phyloP scores from a whole-genome alignment of 2,113 vertebrate species.

The Shinisaurus crocodilurus region DNA sequence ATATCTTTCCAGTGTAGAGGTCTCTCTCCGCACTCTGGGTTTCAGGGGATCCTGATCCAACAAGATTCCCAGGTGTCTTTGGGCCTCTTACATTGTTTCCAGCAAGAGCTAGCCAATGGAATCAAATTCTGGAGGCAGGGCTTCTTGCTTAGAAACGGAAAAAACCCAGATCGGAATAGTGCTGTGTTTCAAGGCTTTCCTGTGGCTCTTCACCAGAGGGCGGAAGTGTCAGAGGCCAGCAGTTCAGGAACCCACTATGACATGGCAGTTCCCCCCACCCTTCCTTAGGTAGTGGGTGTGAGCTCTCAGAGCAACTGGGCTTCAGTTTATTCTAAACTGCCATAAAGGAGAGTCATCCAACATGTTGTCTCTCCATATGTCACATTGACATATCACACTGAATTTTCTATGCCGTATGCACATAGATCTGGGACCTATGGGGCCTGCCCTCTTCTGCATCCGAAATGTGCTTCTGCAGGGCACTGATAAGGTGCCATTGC shows the following conservation, averaged over 20 bases:
- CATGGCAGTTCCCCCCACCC: not conserved
- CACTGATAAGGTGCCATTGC: not conserved
- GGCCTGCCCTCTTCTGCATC: not conserved
- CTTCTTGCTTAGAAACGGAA: not conserved
- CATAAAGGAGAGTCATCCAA: not conserved
- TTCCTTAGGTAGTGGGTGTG: not conserved
- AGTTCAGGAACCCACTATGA: not conserved
- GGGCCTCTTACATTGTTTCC: not conserved
- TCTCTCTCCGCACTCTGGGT: no score
- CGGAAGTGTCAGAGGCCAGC: not conserved
- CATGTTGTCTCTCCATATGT: not conserved
- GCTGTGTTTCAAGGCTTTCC: not conserved
- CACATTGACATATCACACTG: not conserved
- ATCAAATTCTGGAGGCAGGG: not conserved
- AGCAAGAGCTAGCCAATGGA: not conserved
- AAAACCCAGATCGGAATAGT: not conserved
- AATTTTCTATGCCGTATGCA: not conserved
- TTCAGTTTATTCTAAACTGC: not conserved
- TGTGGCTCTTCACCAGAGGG: not conserved
- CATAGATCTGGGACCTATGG: not conserved
- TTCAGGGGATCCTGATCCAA: no score
- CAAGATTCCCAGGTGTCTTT: not conserved
- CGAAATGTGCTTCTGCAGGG: not conserved
- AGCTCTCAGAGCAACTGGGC: not conserved
- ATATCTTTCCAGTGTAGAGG: no score